phyloP scores from a whole-genome alignment of 2,888 invertebrate genomes.

The Fragum whitleyi region DNA sequence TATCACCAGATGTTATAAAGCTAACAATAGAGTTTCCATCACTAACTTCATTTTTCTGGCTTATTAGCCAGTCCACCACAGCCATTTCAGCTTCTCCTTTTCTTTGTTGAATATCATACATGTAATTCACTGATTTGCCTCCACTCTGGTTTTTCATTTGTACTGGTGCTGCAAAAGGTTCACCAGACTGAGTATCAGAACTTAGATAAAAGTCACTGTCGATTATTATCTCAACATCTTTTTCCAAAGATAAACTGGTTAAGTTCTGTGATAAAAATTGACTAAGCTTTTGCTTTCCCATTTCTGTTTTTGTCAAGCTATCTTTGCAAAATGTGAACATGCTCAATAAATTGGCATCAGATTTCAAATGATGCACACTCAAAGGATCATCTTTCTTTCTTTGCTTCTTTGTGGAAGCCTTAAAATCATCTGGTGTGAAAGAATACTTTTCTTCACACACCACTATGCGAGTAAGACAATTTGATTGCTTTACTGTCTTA shows the following conservation, averaged over 20 bases:
- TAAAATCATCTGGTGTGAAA: constrained; percentile 39
- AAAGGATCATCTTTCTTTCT: not conserved
- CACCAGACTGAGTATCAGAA: not conserved
- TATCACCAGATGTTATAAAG: constrained; percentile 28
- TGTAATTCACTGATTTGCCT: not conserved
- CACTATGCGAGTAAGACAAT: not conserved
- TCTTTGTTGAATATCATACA: not conserved
- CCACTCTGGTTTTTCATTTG: not conserved
- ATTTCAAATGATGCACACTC: not conserved
- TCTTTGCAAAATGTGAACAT: not conserved
- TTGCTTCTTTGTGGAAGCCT: not conserved
- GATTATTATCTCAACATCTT: not conserved
- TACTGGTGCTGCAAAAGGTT: not conserved
- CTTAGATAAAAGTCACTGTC: not conserved
- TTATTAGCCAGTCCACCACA: not conserved
- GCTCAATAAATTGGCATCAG: not conserved
- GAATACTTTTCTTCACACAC: constrained; percentile 44
- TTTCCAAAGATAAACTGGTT: not conserved
- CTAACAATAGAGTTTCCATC: constrained; percentile 9
- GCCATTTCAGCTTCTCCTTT: constrained; percentile 35
- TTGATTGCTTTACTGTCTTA: not conserved
- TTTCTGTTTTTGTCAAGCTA: constrained; percentile 19
- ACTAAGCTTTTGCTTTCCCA: constrained; percentile 32
- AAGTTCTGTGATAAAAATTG: constrained; percentile 37
- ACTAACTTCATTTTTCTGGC: not conserved